Conservation (phyloP, 2,888 invertebrate species). For the Drosophila vallismaia region DNA sequence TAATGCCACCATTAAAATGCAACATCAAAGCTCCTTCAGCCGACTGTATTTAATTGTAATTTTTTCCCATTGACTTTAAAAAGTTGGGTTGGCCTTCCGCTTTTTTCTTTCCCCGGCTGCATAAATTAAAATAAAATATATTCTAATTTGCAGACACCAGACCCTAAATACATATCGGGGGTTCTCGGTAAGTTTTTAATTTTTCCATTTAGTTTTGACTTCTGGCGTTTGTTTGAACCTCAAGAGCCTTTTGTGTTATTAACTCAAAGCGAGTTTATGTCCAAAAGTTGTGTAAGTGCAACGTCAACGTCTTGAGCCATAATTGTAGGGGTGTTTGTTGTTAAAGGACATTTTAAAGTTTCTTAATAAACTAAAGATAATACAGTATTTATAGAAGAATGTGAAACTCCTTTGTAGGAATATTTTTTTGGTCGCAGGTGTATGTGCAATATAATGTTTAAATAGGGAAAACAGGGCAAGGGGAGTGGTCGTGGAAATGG, state of each 20-base stretch:
- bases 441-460: neutral
- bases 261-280: conserved; percentile 62
- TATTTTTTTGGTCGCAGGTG: conserved; percentile 5
- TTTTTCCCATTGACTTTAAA: conserved; percentile 35
- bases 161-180: conserved; percentile 34
- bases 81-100: conserved; percentile 8
- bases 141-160: conserved; percentile 65
- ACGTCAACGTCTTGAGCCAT: conserved; percentile 34
- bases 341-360: too few species aligned
- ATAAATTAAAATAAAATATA: conserved; percentile 70
- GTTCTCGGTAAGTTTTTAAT: conserved; percentile 9
- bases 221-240: conserved; percentile 1
- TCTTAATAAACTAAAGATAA: too few species aligned
- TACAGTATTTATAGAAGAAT: too few species aligned
- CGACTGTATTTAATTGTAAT: conserved; percentile 36
- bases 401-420: neutral
- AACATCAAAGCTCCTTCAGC: conserved; percentile 51
- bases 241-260: conserved; percentile 59
- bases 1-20: neutral
- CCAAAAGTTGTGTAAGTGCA: conserved; percentile 63
- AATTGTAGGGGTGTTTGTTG: neutral
- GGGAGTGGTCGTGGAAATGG: conserved; percentile 4
- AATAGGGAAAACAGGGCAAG: neutral
- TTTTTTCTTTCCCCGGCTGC: conserved; percentile 19
- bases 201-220: conserved; percentile 5